Evolutionary conservation across 2,113 vertebrate species (phyloP), one percentile per base, ranked within the genome.

Genomic region (Columba janthina): DNA sequence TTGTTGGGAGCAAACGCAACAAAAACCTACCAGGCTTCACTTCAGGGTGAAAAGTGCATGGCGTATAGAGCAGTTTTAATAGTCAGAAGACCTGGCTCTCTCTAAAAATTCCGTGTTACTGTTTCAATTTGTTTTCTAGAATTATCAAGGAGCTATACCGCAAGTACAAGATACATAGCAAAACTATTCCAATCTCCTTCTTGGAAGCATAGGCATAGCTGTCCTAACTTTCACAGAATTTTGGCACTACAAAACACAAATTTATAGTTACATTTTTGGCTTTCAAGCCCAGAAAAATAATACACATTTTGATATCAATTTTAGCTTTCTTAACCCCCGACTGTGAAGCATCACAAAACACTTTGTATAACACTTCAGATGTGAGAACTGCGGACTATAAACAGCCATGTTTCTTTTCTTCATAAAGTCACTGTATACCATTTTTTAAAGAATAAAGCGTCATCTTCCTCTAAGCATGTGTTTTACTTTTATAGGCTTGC

Each of bases 401-500:
- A 85, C 10, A 32, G 26, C 31, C 34, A 19, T 0, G 16, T 56
- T 28, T 86, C 75, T 90, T 51, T 60, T 73, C 72, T 90, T 65
- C 25, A 65, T 56, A 83, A 91, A 94, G 56, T 79, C 89, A 77
- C 60, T 48, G 48, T 53, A 71, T 38, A 62, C 26, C 31, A 44
- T 71, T 66, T 95, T 90, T 19, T 28, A 1, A 10, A 73, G 85
- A 90, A 85, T 46, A 84, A 88, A 93, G 72, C 69, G 92, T 74
- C 88, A 61, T 96, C 88, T 71, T 91, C 88, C 76, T 92, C 87
- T 86, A 84, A 96, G 73, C 93, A 92, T 72, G 88, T 93, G 71
- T 94, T 95, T 95, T 60, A 87, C 83, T 95, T 94, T 95, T 94
- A 97, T 72, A 87, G 89, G 73, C 94, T 89, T 92, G 86, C 77